A percentile compares a stretch with the other conserved stretches of the same genome.
phyloP scores from a whole-genome alignment of 2,797 vertebrate genomes.

The Enoplosus armatus region DNA sequence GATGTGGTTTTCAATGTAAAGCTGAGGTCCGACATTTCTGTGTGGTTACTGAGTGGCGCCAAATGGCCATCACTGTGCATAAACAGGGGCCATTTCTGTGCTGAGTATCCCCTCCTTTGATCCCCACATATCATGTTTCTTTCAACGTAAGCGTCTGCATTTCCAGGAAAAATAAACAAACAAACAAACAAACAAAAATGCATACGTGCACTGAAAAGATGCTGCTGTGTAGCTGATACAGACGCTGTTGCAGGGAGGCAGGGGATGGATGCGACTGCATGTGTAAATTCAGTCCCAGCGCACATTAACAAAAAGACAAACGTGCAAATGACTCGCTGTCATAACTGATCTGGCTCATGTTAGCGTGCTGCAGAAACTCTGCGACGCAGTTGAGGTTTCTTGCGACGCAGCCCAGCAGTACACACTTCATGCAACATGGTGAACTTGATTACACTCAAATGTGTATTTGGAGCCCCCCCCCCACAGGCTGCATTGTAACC shows the following conservation, averaged over 20 bases:
- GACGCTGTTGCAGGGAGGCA: neutral
- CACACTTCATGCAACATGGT: conserved; percentile 2
- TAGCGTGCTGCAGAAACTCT: neutral
- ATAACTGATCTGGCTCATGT: neutral
- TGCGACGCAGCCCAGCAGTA: neutral
- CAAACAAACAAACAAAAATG: conserved; percentile 36
- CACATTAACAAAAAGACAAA: neutral
- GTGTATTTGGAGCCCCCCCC: neutral
- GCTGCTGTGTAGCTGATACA: neutral
- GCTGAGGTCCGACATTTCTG: conserved; percentile 78
- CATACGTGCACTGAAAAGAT: neutral
- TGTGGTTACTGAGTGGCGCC: conserved; percentile 78
- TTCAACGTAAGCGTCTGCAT: conserved; percentile 28
- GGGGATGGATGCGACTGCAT: neutral
- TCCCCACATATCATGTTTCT: conserved; percentile 47
- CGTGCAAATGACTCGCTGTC: neutral
- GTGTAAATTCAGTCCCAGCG: neutral
- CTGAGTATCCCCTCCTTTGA: conserved; percentile 71
- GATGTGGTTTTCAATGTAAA: conserved; percentile 82
- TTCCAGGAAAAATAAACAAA: too few relatives aligned
- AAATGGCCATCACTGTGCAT: conserved; percentile 75
- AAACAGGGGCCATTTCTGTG: conserved; percentile 73
- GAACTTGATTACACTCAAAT: conserved; percentile 31
- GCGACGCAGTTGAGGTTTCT: neutral
- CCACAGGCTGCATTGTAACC: conserved; percentile 23